phyloP scores from a whole-genome alignment of 2,113 vertebrate genomes.

The Todiramphus saurophagus region DNA sequence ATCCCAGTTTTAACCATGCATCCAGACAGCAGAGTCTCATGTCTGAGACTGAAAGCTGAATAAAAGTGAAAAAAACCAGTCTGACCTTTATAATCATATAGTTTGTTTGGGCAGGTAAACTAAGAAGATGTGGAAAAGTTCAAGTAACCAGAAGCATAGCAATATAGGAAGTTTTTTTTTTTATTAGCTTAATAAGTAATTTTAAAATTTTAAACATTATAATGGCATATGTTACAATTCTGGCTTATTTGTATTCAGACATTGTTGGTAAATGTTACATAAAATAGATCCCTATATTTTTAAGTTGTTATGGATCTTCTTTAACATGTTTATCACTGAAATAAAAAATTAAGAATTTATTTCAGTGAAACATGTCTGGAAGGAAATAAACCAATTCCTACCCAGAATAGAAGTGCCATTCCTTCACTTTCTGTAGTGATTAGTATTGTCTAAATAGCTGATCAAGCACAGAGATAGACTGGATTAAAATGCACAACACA shows the following conservation, averaged over 20 bases:
- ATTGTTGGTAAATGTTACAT: neutral
- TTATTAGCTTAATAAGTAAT: neutral
- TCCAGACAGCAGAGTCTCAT: neutral
- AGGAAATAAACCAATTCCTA: neutral
- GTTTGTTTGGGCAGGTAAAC: neutral
- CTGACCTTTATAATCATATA: neutral
- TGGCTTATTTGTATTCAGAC: neutral
- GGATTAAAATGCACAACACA: neutral
- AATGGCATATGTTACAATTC: neutral
- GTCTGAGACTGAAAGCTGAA: neutral
- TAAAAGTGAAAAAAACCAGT: neutral
- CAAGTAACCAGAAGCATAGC: neutral
- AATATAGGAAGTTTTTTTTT: neutral
- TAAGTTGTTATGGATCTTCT: neutral
- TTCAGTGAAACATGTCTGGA: neutral
- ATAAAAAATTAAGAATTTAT: neutral
- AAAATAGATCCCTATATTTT: neutral
- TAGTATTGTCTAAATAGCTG: conserved; percentile 14
- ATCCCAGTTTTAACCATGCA: neutral
- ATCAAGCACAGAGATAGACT: neutral
- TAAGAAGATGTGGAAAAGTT: neutral
- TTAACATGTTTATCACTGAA: neutral
- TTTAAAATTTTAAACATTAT: neutral
- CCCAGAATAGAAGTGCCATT: neutral
- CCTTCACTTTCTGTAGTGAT: neutral